These are phyloP conservation scores for Florisuga fusca DNA, from an alignment of 2,797 vertebrate genomes.

Conservation along the genomic window DNA sequence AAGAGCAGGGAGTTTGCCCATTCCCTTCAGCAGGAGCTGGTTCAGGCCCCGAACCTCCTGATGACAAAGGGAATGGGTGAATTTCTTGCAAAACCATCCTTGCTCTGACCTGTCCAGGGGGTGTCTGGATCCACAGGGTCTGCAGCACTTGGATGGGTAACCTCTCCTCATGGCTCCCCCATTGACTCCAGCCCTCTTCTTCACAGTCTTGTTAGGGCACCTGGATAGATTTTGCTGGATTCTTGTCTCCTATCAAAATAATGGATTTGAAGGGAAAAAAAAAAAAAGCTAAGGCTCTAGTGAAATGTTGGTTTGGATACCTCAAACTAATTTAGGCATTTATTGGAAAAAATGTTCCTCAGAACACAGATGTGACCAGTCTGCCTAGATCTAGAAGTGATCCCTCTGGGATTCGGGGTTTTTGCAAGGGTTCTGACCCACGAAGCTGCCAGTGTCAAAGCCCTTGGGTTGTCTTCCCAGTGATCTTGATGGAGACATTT, in stretches of 20 bases:
- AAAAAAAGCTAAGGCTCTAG: not conserved
- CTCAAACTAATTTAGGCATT: not conserved
- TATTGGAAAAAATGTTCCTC: not conserved
- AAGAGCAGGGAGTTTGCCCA: not conserved
- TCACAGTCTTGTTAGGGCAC: not conserved
- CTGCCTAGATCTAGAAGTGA: not conserved
- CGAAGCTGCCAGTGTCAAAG: not conserved
- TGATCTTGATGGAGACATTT: not conserved
- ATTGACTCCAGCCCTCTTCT: not conserved
- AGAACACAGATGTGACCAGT: accelerated
- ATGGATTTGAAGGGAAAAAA: not conserved
- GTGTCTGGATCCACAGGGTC: not conserved
- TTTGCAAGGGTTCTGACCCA: not conserved
- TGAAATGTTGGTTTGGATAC: not conserved
- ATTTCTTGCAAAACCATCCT: not conserved
- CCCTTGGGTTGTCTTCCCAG: not conserved
- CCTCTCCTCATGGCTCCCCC: not conserved
- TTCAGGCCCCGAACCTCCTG: not conserved
- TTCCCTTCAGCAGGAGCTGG: not conserved
- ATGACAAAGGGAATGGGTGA: not conserved
- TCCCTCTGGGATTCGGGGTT: not conserved
- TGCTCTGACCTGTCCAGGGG: not conserved
- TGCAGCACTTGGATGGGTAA: not conserved
- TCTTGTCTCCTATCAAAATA: not conserved
- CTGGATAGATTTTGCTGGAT: not conserved